Evolutionary conservation across 2,888 invertebrate species (phyloP), one percentile per base, ranked within the genome.

Genomic region (Pediacus dermestoides): DNA sequence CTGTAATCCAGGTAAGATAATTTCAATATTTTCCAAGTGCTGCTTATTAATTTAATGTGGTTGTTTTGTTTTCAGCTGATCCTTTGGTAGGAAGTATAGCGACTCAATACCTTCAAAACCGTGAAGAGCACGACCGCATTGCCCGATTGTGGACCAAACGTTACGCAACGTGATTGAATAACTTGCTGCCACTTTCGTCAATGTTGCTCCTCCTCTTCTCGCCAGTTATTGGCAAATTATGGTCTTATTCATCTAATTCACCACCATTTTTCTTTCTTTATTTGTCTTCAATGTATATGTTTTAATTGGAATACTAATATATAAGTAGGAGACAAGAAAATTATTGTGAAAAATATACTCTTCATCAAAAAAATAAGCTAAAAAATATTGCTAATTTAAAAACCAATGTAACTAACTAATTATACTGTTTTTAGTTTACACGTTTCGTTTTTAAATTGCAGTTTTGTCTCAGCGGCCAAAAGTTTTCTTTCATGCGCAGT

Each of bases 71-170:
- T 78, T 2, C 72, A 87, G 93, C 92, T 65, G 96, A 97, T 74
- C 96, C 96, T 2, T 73, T 97, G 63, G 96, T 97, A 43, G 95
- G 95, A 52, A 94, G 92, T 70, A 96, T 97, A 76, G 97, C 96
- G 34, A 93, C 93, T 52, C 96, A 97, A 78, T 97, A 93, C 76
- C 78, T 94, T 58, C 93, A 94, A 73, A 95, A 97, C 73, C 80
- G 95, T 46, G 93, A 93, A 67, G 96, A 97, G 70, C 96, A 97
- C 68, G 96, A 97, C 72, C 85, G 94, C 68, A 93, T 94, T 71
- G 97, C 97, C 55, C 85, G 95, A 71, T 84, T 94, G 66, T 97
- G 97, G 97, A 97, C 97, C 68, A 95, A 95, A 73, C 85, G 96
- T 63, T 97, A 91, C 66, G 92, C 92, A 56, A 91, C 91, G 82